phyloP scores from a whole-genome alignment of 1,140 invertebrate species.

The Bombus sibiricus region DNA sequence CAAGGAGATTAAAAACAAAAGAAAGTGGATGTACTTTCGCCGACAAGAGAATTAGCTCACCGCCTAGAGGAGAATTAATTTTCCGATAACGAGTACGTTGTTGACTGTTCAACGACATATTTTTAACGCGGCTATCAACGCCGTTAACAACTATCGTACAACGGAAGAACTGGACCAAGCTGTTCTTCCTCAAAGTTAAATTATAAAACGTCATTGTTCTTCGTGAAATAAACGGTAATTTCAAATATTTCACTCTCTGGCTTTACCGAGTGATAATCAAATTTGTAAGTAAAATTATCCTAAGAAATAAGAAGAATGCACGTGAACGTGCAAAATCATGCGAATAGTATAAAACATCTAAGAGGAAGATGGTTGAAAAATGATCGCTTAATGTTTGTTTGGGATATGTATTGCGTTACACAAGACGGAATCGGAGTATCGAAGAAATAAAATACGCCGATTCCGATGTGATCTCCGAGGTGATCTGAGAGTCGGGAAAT shows the following conservation, averaged over 20 bases:
- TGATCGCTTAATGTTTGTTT: background rate
- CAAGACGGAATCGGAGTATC: slow-evolving; percentile 16
- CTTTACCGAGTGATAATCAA: no score
- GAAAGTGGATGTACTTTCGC: background rate
- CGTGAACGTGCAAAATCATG: accelerated
- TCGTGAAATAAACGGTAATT: no score
- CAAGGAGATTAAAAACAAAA: background rate
- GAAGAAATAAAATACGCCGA: slow-evolving; percentile 31
- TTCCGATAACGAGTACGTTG: background rate
- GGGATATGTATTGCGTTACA: slow-evolving; percentile 23
- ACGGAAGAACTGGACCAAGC: background rate
- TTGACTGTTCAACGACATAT: background rate
- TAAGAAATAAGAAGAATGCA: background rate
- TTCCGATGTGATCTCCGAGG: slow-evolving; percentile 33
- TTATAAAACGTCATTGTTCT: no score
- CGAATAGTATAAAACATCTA: no score
- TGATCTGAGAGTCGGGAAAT: slow-evolving; percentile 39
- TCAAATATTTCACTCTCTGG: no score
- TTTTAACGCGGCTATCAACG: background rate
- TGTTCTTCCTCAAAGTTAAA: background rate
- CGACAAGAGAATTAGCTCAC: slow-evolving; percentile 1
- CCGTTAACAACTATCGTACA: background rate
- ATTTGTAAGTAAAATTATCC: no score
- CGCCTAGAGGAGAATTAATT: slow-evolving; percentile 9
- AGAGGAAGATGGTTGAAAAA: background rate